Percentiles rank a stretch among this genome's conserved stretches.
These are phyloP conservation scores for Formicarius rufipectus DNA, from an alignment of 2,113 vertebrate genomes.

Conservation along the genomic window DNA sequence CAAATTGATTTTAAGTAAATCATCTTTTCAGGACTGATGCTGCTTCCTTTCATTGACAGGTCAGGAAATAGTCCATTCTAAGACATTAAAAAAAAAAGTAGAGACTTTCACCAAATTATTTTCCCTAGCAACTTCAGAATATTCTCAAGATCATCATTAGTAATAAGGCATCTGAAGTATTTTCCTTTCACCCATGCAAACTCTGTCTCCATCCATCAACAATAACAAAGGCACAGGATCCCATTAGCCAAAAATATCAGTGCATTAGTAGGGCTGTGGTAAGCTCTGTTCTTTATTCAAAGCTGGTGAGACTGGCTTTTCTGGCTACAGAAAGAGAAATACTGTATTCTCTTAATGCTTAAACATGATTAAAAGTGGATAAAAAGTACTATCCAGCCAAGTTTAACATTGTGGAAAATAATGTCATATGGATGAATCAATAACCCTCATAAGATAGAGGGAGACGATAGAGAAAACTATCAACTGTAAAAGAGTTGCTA, in stretches of 20 bases:
- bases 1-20: not conserved
- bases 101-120: not conserved
- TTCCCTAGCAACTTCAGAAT: not conserved
- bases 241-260: conserved; percentile 39
- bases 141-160: not conserved
- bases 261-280: conserved; percentile 7
- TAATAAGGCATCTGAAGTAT: not conserved
- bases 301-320: conserved; percentile 19
- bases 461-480: conserved; percentile 36
- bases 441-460: conserved; percentile 26
- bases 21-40: not conserved
- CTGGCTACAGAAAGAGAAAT: not conserved
- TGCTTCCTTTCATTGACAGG: not conserved
- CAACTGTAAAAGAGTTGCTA: not conserved
- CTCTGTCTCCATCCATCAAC: not conserved
- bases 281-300: conserved; percentile 45
- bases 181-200: conserved; percentile 3
- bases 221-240: conserved; percentile 42
- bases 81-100: not conserved
- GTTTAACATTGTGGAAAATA: conserved; percentile 40
- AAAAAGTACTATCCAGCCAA: conserved; percentile 28
- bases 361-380: conserved; percentile 6
- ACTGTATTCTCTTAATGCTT: not conserved
- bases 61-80: not conserved
- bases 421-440: conserved; percentile 28